phyloP scores from a whole-genome alignment of 2,888 invertebrate genomes.

The Tetranychus truncatus region DNA sequence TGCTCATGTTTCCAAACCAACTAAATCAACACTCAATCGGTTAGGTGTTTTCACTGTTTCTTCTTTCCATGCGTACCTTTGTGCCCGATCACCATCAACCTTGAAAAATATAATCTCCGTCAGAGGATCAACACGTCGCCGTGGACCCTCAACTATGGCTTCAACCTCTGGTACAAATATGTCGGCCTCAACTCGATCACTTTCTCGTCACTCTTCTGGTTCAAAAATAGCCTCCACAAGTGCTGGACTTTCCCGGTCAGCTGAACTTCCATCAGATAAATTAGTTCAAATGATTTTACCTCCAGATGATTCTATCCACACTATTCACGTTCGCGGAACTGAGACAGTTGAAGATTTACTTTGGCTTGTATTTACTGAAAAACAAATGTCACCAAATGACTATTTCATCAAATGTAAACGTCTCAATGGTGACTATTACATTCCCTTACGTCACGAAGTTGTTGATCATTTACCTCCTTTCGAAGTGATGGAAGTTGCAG shows the following conservation, averaged over 20 bases:
- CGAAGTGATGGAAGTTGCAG: constrained; percentile 85
- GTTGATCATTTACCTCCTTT: constrained; percentile 76
- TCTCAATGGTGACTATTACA: constrained; percentile 40
- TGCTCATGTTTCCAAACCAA: constrained; percentile 81
- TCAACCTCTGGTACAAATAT: neutral
- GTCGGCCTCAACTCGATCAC: constrained; percentile 5
- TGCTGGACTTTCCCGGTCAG: constrained; percentile 4
- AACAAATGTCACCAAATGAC: constrained; percentile 78
- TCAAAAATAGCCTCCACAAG: constrained; percentile 3
- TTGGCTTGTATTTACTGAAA: constrained; percentile 72
- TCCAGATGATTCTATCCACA: constrained; percentile 2
- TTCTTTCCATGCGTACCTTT: constrained; percentile 91
- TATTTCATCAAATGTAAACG: constrained; percentile 84
- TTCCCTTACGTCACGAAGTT: constrained; percentile 78
- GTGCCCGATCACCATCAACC: constrained; percentile 79
- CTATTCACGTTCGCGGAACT: constrained; percentile 62
- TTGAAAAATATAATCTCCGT: constrained; percentile 77
- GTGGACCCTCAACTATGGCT: constrained; percentile 4
- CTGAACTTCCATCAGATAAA: constrained; percentile 12
- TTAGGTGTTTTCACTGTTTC: constrained; percentile 93
- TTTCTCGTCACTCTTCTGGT: constrained; percentile 3
- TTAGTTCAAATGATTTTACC: constrained; percentile 9
- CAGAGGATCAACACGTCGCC: constrained; percentile 67
- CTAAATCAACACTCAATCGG: constrained; percentile 81
- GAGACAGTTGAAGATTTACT: constrained; percentile 92